A percentile compares a stretch with the other conserved stretches of the same genome.
Evolutionary conservation across 2,797 vertebrate species (phyloP).

Genomic region (Poeciliopsis presidionis): DNA sequence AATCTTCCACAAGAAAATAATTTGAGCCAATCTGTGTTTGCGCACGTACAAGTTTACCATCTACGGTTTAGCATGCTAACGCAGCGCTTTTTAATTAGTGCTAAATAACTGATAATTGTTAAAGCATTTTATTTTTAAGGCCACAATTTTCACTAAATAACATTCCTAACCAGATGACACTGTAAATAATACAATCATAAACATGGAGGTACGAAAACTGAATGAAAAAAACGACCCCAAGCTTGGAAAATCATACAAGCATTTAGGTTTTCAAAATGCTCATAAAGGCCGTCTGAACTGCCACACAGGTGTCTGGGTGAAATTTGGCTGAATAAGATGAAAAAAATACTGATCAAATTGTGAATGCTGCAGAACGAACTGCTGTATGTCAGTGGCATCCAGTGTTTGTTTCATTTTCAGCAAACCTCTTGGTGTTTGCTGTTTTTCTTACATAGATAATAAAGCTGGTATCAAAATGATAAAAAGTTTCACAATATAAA

Average conservation of each 20-base stretch:
- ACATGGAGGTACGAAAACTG: not conserved
- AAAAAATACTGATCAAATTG: not conserved
- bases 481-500: not conserved
- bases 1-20: not conserved
- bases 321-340: not conserved
- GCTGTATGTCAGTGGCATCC: not conserved
- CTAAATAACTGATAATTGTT: not conserved
- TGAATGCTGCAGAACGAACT: not conserved
- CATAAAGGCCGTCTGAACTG: not conserved
- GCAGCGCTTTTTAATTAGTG: not conserved
- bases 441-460: not conserved
- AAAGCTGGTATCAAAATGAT: not conserved
- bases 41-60: not conserved
- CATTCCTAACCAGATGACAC: not conserved
- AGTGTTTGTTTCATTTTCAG: not conserved
- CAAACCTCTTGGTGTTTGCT: not conserved
- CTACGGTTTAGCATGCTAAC: slow-evolving; percentile 2
- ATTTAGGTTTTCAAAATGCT: not conserved
- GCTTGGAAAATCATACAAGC: not conserved
- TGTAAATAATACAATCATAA: not conserved
- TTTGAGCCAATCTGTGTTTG: not conserved
- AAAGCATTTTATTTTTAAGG: not conserved
- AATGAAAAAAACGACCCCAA: not conserved
- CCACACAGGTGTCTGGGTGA: not conserved
- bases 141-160: not conserved